phyloP scores from a whole-genome alignment of 2,888 invertebrate species.

The Cephalotes varians region DNA sequence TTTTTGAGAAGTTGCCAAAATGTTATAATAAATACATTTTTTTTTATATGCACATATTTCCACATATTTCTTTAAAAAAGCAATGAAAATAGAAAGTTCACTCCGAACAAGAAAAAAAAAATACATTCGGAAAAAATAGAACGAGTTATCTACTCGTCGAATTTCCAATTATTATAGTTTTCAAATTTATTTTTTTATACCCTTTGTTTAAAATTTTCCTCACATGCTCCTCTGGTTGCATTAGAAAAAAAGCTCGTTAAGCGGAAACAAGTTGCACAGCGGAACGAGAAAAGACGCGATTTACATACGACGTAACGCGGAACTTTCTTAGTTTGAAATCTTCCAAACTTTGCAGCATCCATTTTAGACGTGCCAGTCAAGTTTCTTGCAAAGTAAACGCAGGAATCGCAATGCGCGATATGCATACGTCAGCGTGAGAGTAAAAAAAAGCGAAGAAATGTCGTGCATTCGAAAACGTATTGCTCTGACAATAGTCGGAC shows the following conservation, averaged over 20 bases:
- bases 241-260: not conserved
- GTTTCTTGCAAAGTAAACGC: conserved; percentile 33
- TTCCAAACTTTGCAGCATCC: conserved; percentile 34
- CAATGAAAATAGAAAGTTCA: not conserved
- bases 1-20: not conserved
- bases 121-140: not conserved
- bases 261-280: not conserved
- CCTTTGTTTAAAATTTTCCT: not conserved
- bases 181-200: not conserved
- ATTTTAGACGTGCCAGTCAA: conserved; percentile 40
- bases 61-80: not conserved
- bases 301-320: conserved; percentile 30
- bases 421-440: conserved; percentile 14
- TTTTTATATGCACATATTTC: not conserved
- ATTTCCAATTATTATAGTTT: no score
- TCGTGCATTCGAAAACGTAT: conserved; percentile 31
- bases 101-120: not conserved
- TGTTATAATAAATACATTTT: not conserved
- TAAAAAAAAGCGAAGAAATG: conserved; percentile 8
- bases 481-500: not conserved
- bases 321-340: conserved; percentile 39
- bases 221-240: not conserved
- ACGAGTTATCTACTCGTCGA: no score
- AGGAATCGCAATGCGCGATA: conserved; percentile 25
- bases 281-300: conserved; percentile 27